Base-by-base conservation (phyloP, 2,797 vertebrate species). In the Leuciscus waleckii region DNA sequence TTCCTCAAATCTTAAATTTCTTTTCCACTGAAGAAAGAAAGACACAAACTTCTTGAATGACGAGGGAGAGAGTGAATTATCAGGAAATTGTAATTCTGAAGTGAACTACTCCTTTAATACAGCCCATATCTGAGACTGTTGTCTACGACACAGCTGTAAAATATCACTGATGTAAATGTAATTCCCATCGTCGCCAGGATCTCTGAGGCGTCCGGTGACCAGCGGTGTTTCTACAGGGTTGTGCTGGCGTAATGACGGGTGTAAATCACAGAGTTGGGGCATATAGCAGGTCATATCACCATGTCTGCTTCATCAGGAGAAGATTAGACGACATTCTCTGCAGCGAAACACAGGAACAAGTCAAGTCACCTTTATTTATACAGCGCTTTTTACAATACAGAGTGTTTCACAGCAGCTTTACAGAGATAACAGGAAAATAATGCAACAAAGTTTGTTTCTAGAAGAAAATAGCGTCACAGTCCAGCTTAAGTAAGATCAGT, bases 271-370 rank as follows among this genome's bases (percentile, higher is more conserved):
- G 78, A 83, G 56, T 56, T 35, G 32, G 46, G 83, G 61, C 68
- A 75, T 81, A 61, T 87, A 87, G 76, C 86, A 78, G 82, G 86
- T 87, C 87, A 90, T 90, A 90, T 87, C 89, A 88, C 89, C 85
- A 88, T 87, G 85, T 87, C 49, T 35, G 81, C 43, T 89, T 84
- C 79, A 85, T 85, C 58, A 67, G 63, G 39, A 68, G 69, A 58
- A 77, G 21, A 83, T 81, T 80, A 82, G 54, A 83, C 29, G 69
- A 78, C 23, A 79, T 85, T 78, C 56, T 88, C 83, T 82, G 67
- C 69, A 85, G 79, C 67, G 7, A 83, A 49, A 49, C 46, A 5
- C 14, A 5, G 46, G 46, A 49, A 49, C 46, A 49, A 46, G 43
- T 46, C 43, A 0, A 4, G 43, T 46, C 13, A 14, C 4, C 46